Base-by-base conservation (phyloP, 1,140 invertebrate species). In the Rhyacophila brunnea region DNA sequence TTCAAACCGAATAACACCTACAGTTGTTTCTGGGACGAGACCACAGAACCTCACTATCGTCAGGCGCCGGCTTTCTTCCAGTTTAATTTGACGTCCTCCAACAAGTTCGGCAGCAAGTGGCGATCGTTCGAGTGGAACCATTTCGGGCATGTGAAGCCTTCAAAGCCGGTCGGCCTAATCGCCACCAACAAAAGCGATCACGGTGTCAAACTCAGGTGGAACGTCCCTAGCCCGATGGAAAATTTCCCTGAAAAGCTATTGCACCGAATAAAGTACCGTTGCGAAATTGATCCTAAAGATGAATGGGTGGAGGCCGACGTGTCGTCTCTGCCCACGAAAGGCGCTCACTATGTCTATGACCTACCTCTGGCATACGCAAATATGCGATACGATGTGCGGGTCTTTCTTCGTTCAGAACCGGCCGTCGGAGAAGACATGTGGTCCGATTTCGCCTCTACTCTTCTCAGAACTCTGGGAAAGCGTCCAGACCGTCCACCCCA, bases 371-470 rank as follows among this genome's bases (percentile, higher is more conserved):
- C 81, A 45, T 87, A 85, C 71, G 82, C 87, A 1, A 82, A 88
- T 68, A 79, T 81, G 44, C 72, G 79, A 43, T 90, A 88, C 73
- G 86, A 89, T 63, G 80, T 89, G 7, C 74, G 86, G 55, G 81
- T 90, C 32, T 83, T 78, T 20, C 78, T 87, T 56, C 83, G 79
- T 62, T 77, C 81, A 10, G 70, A 77, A 58, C 77, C 73, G 62
- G 81, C 84, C 5, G 58, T 70, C 6, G 73, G 67, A 35, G 78
- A 79, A 13, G 69, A 81, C 14, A 82, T 81, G 68, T 88, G 86
- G 86, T 87, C 87, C 28, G 68, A 84, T 38, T 84, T 81, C 58
- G 78, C 78, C 34, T 79, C 74, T 14, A 65, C 80, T 32, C 78
- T 81, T 1, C 79, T 87, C 51, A 74, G 79, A 60, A 89, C 87